A percentile compares a stretch with the other conserved stretches of the same genome.
Evolutionary conservation across 2,888 invertebrate genomes (phyloP).

Genomic region (Choreutis nemorana): DNA sequence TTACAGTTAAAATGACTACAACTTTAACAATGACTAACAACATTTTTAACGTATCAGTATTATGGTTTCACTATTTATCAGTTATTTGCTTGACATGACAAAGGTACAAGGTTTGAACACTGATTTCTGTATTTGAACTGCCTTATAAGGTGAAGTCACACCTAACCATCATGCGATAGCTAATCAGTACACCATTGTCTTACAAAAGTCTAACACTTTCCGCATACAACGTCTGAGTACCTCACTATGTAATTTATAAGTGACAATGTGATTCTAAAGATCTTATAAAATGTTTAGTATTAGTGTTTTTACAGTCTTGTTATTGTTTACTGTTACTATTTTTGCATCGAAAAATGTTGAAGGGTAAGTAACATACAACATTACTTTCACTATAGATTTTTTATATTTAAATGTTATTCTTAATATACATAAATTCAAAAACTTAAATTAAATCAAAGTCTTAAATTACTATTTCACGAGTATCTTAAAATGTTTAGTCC

Average conservation of each 20-base stretch:
- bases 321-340: conserved; percentile 30
- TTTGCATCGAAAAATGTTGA: conserved; percentile 36
- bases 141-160: conserved; percentile 45
- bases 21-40: too few relatives aligned
- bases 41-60: too few relatives aligned
- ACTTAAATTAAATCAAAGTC: too few relatives aligned
- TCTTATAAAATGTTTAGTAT: conserved; percentile 37
- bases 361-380: conserved; percentile 39
- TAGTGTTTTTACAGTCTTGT: conserved; percentile 30
- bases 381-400: too few relatives aligned
- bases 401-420: too few relatives aligned
- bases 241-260: conserved; percentile 17
- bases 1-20: too few relatives aligned
- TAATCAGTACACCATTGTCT: conserved; percentile 31
- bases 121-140: conserved; percentile 43
- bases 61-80: too few relatives aligned
- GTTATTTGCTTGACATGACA: conserved; percentile 22
- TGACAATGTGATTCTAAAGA: conserved; percentile 10
- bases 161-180: conserved; percentile 42
- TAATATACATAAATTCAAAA: too few relatives aligned
- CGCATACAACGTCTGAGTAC: conserved; percentile 28
- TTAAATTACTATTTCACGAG: too few relatives aligned
- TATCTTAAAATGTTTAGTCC: too few relatives aligned
- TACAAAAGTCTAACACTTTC: conserved; percentile 28
- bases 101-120: conserved; percentile 37